phyloP scores from a whole-genome alignment of 2,797 vertebrate species.

The Emydoidea blandingii region DNA sequence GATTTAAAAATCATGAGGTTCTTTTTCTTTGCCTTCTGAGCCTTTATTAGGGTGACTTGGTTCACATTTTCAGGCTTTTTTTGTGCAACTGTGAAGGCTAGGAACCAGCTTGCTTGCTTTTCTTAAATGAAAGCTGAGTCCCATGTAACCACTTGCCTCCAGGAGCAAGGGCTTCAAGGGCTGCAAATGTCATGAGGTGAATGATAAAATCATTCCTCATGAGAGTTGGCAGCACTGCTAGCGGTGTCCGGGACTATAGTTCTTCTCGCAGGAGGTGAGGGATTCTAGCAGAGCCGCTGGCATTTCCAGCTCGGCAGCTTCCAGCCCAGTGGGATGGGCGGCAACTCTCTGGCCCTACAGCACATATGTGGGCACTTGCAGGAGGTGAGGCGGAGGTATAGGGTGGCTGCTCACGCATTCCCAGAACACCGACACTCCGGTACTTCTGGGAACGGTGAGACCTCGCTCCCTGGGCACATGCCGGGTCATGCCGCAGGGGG shows the following conservation, averaged over 20 bases:
- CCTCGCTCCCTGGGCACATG: not conserved
- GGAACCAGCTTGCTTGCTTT: not conserved
- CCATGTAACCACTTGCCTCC: not conserved
- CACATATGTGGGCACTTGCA: not conserved
- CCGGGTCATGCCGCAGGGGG: too few species aligned
- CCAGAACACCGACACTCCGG: not conserved
- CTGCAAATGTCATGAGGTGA: not conserved
- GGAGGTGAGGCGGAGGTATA: not conserved
- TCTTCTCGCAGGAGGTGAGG: not conserved
- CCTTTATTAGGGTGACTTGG: not conserved
- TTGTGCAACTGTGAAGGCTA: not conserved
- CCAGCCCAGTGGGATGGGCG: not conserved
- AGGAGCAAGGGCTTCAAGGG: not conserved
- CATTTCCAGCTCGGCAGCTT: not conserved
- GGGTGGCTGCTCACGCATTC: not conserved
- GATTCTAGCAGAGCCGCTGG: not conserved
- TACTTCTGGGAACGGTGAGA: not conserved
- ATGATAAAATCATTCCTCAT: not conserved
- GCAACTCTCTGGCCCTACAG: not conserved
- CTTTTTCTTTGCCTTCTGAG: too few species aligned
- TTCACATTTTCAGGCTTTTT: not conserved
- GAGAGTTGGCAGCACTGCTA: not conserved
- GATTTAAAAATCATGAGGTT: not conserved
- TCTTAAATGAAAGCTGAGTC: not conserved
- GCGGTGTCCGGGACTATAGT: not conserved